Base-by-base conservation (phyloP, 2,113 vertebrate species). In the Bubalus kerabau region DNA sequence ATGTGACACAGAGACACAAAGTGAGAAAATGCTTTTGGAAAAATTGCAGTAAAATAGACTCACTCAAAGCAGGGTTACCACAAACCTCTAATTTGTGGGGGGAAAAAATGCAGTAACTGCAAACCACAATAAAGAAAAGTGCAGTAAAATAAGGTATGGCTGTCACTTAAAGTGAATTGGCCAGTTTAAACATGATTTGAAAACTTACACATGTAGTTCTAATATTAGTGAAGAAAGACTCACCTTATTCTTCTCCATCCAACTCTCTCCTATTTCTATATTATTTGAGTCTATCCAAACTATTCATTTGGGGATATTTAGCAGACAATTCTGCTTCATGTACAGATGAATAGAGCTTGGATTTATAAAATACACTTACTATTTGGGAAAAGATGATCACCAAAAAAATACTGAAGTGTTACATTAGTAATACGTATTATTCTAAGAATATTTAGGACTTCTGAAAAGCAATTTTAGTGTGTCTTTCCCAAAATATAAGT, bases 401-500 rank as follows among this genome's bases (percentile, higher is more conserved):
- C 36, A 48, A 85, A 87, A 85, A 78, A 40, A 84, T 10, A 40
- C 32, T 89, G 40, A 82, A 62, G 90, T 82, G 46, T 91, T 85
- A 60, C 43, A 76, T 62, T 95, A 74, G 43, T 90, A 12, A 81
- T 52, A 90, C 32, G 10, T 56, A 76, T 93, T 56, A 95, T n/a
- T 91, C 46, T 21, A 94, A 76, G 36, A 81, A 94, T 95, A 91
- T 94, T 87, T 94, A 95, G 90, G 36, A 82, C 54, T 10, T 81
- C 46, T 64, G 56, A 95, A 54, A 82, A 80, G 26, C n/a, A 83
- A 6, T 30, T 94, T 74, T 82, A 87, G 57, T 74, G 40, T 92
- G n/a, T 91, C 36, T 95, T 82, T 91, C 43, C 54, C 13, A 62
- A 91, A 95, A 87, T 36, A n/a, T 87, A 93, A 90, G 59, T 83